Evolutionary conservation across 2,888 invertebrate species (phyloP).

Genomic region (Germaria angustata): DNA sequence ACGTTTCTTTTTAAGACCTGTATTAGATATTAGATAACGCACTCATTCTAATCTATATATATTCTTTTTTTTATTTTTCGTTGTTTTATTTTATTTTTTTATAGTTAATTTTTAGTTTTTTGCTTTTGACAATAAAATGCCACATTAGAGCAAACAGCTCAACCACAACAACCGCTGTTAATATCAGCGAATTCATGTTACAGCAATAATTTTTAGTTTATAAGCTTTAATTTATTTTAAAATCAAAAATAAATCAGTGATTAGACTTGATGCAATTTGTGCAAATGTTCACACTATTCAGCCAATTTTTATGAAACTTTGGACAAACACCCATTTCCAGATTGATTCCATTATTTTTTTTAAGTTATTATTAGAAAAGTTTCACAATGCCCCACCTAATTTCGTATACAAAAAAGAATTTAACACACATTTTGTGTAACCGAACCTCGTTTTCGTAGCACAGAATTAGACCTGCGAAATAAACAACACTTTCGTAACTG

Average conservation of each 20-base stretch:
- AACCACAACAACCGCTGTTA: conserved; percentile 56
- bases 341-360: too few relatives aligned
- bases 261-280: background rate
- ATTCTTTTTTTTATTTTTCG: background rate
- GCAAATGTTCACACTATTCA: too few relatives aligned
- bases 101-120: background rate
- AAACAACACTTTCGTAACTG: too few relatives aligned
- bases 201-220: conserved; percentile 5
- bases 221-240: conserved; percentile 6
- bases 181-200: conserved; percentile 56
- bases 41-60: too few relatives aligned
- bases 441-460: too few relatives aligned
- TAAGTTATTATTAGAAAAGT: too few relatives aligned
- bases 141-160: conserved; percentile 48
- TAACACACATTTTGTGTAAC: too few relatives aligned
- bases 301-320: too few relatives aligned
- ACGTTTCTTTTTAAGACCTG: background rate
- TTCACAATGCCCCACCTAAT: too few relatives aligned
- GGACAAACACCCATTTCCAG: too few relatives aligned
- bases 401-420: too few relatives aligned
- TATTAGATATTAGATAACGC: background rate
- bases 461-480: too few relatives aligned
- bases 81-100: background rate
- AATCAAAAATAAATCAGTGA: background rate
- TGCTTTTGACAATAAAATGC: conserved; percentile 12